Evolutionary conservation across 2,888 invertebrate genomes (phyloP).

Genomic region (Ectemnius continuus): DNA sequence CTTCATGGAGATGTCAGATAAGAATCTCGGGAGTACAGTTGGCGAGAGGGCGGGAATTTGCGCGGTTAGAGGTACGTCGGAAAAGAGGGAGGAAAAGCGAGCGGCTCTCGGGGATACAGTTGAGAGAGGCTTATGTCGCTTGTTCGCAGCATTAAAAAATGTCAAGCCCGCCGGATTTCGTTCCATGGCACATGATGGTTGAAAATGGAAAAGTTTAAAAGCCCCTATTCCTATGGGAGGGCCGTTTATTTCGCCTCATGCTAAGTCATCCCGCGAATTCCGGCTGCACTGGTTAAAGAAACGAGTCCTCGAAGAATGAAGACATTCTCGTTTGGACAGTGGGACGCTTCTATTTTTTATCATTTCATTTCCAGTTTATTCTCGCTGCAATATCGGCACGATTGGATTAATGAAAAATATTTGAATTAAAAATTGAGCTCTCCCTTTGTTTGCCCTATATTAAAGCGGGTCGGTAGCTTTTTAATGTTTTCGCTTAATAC

Average conservation of each 20-base stretch:
- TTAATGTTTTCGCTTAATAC: no score
- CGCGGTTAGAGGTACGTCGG: slow-evolving; percentile 10
- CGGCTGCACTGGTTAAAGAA: slow-evolving; percentile 19
- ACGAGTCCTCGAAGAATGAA: slow-evolving; percentile 28
- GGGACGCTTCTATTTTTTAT: no score
- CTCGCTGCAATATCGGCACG: no score
- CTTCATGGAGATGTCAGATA: neutral
- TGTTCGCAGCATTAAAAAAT: slow-evolving; percentile 35
- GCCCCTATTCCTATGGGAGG: slow-evolving; percentile 40
- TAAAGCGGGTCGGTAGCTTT: no score
- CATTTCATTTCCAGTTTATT: no score
- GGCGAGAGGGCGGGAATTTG: slow-evolving; percentile 11
- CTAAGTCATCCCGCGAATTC: slow-evolving; percentile 33
- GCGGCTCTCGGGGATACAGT: slow-evolving; percentile 29
- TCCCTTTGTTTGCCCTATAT: no score
- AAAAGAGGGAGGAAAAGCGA: slow-evolving; percentile 16
- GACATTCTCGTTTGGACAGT: slow-evolving; percentile 13
- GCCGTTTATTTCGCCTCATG: slow-evolving; percentile 18
- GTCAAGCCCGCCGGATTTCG: slow-evolving; percentile 33
- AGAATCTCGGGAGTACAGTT: neutral
- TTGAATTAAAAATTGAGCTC: no score
- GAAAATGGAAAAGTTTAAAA: slow-evolving; percentile 51
- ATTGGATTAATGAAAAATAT: no score
- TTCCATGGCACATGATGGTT: slow-evolving; percentile 27
- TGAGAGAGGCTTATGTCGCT: slow-evolving; percentile 39